Conservation (phyloP, 2,888 invertebrate genomes). For the Acheta domesticus region DNA sequence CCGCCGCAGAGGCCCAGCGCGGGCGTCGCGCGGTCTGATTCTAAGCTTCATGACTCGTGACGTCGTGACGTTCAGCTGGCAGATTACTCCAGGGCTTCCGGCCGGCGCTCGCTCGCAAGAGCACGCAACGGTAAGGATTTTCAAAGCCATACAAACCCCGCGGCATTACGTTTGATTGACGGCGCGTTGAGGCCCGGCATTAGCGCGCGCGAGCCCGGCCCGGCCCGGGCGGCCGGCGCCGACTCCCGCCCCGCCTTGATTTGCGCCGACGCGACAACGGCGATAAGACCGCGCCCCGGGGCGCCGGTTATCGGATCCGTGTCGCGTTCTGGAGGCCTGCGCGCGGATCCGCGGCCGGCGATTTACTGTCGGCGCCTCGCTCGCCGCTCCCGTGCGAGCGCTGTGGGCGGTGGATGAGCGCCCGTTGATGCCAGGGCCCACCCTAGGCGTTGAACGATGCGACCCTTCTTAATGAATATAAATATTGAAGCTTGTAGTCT, state of each 20-base stretch:
- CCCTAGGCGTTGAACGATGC: neutral
- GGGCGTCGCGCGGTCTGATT: neutral
- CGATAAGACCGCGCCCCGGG: constrained; percentile 5
- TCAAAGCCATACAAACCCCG: constrained; percentile 9
- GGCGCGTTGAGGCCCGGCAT: constrained; percentile 18
- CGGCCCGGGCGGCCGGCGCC: neutral
- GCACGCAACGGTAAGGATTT: constrained; percentile 9
- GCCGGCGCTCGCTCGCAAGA: neutral
- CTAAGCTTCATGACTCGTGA: constrained; percentile 9
- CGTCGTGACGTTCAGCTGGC: neutral
- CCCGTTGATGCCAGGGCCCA: neutral
- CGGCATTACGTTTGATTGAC: neutral
- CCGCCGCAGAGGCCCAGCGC: too few species aligned
- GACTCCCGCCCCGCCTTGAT: neutral
- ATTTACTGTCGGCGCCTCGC: neutral
- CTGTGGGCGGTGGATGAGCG: neutral
- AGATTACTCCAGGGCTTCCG: constrained; percentile 7
- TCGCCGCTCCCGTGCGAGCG: neutral
- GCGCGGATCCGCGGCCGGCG: neutral
- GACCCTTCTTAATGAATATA: too few species aligned
- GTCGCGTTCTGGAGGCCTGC: neutral
- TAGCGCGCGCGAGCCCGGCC: neutral
- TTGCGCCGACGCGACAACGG: neutral
- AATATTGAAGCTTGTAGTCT: too few species aligned
- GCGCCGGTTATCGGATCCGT: neutral